Conservation (phyloP, 2,888 invertebrate genomes). For the Falcaria lacertinaria region DNA sequence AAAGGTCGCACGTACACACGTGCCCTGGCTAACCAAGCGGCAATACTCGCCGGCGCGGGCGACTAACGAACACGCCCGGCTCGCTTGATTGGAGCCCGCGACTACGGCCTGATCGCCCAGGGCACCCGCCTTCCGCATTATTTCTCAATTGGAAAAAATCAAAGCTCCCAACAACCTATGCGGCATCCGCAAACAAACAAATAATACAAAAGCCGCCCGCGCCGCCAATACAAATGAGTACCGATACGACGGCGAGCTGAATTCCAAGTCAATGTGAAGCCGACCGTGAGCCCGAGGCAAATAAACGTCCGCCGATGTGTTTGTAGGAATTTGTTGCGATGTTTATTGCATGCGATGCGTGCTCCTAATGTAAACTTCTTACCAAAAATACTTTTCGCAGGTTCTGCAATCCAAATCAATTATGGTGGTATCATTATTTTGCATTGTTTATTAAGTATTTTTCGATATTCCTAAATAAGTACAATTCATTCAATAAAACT, state of each 20-base stretch:
- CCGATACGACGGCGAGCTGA: conserved; percentile 66
- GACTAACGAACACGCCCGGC: conserved; percentile 53
- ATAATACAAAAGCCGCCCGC: conserved; percentile 70
- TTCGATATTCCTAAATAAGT: conserved; percentile 33
- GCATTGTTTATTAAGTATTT: conserved; percentile 26
- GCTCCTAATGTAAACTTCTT: conserved; percentile 55
- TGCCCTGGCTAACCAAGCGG: conserved; percentile 68
- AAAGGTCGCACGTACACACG: conserved; percentile 72
- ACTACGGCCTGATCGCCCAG: conserved; percentile 51
- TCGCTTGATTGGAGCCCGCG: conserved; percentile 66
- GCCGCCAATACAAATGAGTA: conserved; percentile 77
- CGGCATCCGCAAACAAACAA: conserved; percentile 75
- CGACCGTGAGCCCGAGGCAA: conserved; percentile 68
- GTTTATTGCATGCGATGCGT: conserved; percentile 70
- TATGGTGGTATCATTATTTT: background rate
- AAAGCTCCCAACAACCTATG: conserved; percentile 67
- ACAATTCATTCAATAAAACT: conserved; percentile 41
- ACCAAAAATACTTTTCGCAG: conserved; percentile 17
- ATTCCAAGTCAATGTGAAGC: conserved; percentile 62
- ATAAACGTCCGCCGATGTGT: conserved; percentile 74
- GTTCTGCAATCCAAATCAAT: background rate
- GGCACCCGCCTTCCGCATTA: conserved; percentile 68
- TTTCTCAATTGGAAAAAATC: conserved; percentile 77
- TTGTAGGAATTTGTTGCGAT: conserved; percentile 71
- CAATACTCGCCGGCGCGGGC: conserved; percentile 44